Base-by-base conservation (phyloP, 64 coral and sea anemone genomes). In the Trachythela sp. region DNA sequence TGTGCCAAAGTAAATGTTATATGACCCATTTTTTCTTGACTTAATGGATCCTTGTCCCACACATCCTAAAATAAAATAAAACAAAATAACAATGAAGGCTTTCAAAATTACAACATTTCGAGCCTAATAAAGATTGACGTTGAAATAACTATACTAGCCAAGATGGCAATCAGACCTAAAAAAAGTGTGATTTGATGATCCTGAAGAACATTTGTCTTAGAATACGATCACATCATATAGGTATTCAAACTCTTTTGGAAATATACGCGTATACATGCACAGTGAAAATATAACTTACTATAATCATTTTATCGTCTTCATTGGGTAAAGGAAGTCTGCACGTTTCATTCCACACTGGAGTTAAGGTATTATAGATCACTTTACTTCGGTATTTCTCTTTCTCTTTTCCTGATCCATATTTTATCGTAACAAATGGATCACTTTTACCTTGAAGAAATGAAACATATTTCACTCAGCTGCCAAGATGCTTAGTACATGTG, bases 21-120 rank as follows among this genome's bases (percentile, higher is more conserved):
- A n/a, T 58, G 70, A 6, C 92, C 92, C 92, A 94, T 94, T 88
- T 87, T 90, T 39, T 94, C 92, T 87, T 94, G 92, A 20, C 88
- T 59, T 9, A 94, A 29, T 32, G 89, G 77, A 42, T 94, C 92
- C 48, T 94, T 94, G 56, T 94, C 92, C 92, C 92, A 94, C 0
- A 91, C 92, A 91, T 94, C 92, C 92, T 94, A 37, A 60, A 84
- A 36, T n/a, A 45, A 45, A 45, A 40, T 36, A 26, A 20, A 29
- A 48, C 8, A 39, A 9, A 48, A 50, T 52, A 24, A 85, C 0
- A 6, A 30, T 26, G 14, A 52, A 49, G 40, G 36, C 85, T 24
- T 86, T 4, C 52, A 26, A 48, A 22, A 9, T 35, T n/a, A n/a
- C n/a, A n/a, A n/a, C n/a, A n/a, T n/a, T n/a, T n/a, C 18, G 32